A percentile compares a stretch with the other conserved stretches of the same genome.
These are phyloP conservation scores for Andrena marginata DNA, from an alignment of 2,888 invertebrate genomes.

Conservation along the genomic window DNA sequence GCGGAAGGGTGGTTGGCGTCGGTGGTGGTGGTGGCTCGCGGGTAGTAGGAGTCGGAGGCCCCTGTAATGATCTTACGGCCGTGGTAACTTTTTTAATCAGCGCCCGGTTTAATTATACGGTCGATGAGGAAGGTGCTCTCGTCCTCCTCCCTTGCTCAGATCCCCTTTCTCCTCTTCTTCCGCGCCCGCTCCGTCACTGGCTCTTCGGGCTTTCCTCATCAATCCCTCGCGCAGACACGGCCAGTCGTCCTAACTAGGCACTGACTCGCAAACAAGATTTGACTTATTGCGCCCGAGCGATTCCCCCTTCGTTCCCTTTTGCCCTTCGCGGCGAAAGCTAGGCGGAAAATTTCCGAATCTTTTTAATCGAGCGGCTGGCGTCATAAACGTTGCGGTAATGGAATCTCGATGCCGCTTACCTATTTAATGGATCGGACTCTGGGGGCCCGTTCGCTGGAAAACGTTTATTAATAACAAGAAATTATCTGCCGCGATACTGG, in stretches of 20 bases:
- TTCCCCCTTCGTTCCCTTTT: slow-evolving; percentile 69
- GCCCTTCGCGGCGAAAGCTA: slow-evolving; percentile 44
- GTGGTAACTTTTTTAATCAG: slow-evolving; percentile 85
- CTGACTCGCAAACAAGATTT: slow-evolving; percentile 83
- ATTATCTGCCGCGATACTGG: too few relatives aligned
- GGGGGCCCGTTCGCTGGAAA: neutral
- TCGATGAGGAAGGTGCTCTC: slow-evolving; percentile 83
- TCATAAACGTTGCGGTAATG: slow-evolving; percentile 2
- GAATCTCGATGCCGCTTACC: slow-evolving; percentile 1
- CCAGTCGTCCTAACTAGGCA: slow-evolving; percentile 78
- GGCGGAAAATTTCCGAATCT: slow-evolving; percentile 44
- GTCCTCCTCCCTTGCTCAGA: slow-evolving; percentile 54
- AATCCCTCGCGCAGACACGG: slow-evolving; percentile 74
- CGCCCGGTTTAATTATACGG: slow-evolving; percentile 84
- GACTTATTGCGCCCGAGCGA: slow-evolving; percentile 83
- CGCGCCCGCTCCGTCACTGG: slow-evolving; percentile 61
- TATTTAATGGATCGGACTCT: neutral
- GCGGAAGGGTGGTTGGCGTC: slow-evolving; percentile 19
- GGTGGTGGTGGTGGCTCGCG: slow-evolving; percentile 31
- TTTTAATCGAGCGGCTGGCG: slow-evolving; percentile 37
- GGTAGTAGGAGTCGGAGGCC: slow-evolving; percentile 69
- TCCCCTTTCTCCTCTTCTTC: slow-evolving; percentile 61
- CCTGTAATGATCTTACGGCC: slow-evolving; percentile 84
- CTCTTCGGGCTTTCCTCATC: slow-evolving; percentile 71
- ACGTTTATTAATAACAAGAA: too few relatives aligned